Evolutionary conservation across 2,113 vertebrate species (phyloP), one percentile per base, ranked within the genome.

Genomic region (Eupsittula cactorum): DNA sequence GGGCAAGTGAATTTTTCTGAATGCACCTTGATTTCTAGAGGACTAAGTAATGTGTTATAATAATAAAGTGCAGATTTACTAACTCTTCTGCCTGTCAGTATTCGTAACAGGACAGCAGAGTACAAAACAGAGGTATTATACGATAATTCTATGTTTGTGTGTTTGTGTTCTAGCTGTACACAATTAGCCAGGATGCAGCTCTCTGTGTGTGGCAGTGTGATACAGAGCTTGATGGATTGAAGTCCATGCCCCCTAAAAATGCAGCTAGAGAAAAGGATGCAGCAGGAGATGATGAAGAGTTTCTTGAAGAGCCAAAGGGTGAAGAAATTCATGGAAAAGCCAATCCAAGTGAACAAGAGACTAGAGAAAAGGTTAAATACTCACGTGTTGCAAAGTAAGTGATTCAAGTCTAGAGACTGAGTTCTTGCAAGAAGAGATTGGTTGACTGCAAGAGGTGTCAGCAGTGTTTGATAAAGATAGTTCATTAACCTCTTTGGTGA

Each of bases 141-240:
- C 2, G 4, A 0, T 29, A 49, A n/a, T 53, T 3, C 0, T 60
- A 2, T 2, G 3, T 42, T 8, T 28, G 3, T 55, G 8, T 77
- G 39, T 82, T 83, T 88, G 8, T 76, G 4, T 74, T 69, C 3
- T 75, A 99, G 99, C 92, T 99, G 50, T 99, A 99, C 97, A 99
- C 99, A 0, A 90, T 99, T 62, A 99, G 99, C 96, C 99, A 98
- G 96, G 99, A 99, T 1, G 99, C 98, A n/a, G 96, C 98, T 2
- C 98, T 99, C 53, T 99, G 99, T 9, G 95, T 99, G 69, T 99
- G 99, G 99, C 98, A 99, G 95, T 99, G 99, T 63, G 98, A 99
- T 97, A 99, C 99, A 0, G 98, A 98, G 55, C 98, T 98, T 0
- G 97, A 98, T 16, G 98, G 97, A 11, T 97, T 99, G 71, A 95